Evolutionary conservation across 2,113 vertebrate genomes (phyloP).

Genomic region (Opisthocomus hoazin): DNA sequence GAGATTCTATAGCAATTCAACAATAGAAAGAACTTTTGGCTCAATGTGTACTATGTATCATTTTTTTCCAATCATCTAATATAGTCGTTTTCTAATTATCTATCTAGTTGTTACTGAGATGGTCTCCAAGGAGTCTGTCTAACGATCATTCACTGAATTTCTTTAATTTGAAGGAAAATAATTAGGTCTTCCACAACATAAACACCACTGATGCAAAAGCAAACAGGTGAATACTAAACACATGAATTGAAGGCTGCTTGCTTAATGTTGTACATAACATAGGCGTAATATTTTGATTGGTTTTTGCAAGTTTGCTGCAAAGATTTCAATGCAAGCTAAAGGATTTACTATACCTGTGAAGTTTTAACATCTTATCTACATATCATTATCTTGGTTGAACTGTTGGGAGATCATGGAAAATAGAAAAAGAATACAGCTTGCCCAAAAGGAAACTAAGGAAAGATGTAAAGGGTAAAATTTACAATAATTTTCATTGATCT

Average conservation of each 20-base stretch:
- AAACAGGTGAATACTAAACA: conserved; percentile 30
- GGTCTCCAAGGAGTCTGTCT: conserved; percentile 20
- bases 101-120: neutral
- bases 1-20: neutral
- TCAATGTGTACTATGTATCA: neutral
- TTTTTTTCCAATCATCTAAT: neutral
- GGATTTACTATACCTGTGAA: neutral
- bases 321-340: neutral
- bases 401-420: neutral
- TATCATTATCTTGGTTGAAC: neutral
- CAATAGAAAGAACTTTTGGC: neutral
- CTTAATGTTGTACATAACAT: neutral
- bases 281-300: neutral
- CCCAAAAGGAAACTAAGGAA: neutral
- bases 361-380: neutral
- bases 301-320: neutral
- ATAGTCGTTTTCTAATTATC: neutral
- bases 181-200: conserved; percentile 53
- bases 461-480: neutral
- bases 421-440: neutral
- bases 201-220: conserved; percentile 62
- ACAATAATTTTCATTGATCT: neutral
- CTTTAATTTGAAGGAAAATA: conserved; percentile 68
- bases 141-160: conserved; percentile 35
- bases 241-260: neutral